phyloP scores from a whole-genome alignment of 2,113 vertebrate genomes.

The Beaufortia kweichowensis region DNA sequence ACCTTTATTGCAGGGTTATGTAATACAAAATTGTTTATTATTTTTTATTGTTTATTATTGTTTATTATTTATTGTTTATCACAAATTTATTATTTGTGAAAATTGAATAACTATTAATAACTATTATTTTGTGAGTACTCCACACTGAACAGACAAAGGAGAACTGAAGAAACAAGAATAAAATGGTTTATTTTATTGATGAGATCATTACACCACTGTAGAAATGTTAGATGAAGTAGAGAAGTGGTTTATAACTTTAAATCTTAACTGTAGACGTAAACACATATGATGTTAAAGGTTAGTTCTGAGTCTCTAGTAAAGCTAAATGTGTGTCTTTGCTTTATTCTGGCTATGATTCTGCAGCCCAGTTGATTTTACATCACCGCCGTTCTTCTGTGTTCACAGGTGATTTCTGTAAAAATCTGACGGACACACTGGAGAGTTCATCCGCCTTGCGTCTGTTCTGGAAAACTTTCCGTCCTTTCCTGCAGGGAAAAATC shows the following conservation, averaged over 20 bases:
- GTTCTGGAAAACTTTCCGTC: conserved; percentile 89
- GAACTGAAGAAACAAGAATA: background rate
- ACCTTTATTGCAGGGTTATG: too few species aligned
- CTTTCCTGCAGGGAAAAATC: conserved; percentile 87
- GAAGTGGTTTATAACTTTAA: too few species aligned
- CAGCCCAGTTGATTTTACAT: background rate
- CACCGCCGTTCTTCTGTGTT: background rate
- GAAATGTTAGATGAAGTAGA: too few species aligned
- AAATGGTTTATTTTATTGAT: background rate
- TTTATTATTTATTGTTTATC: too few species aligned
- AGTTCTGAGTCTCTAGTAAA: too few species aligned
- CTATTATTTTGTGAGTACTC: background rate
- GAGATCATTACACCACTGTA: background rate
- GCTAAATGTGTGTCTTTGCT: background rate
- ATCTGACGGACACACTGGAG: conserved; percentile 83
- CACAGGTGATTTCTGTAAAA: conserved; percentile 88
- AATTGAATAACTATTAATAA: too few species aligned
- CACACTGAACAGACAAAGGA: background rate
- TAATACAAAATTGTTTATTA: too few species aligned
- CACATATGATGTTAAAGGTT: too few species aligned
- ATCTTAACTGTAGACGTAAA: too few species aligned
- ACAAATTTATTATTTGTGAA: too few species aligned
- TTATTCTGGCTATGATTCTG: too few species aligned
- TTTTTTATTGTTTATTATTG: too few species aligned
- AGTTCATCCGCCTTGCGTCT: conserved; percentile 82